A percentile compares a stretch with the other conserved stretches of the same genome.
Conservation (phyloP, 1,140 invertebrate species). For the Asobara japonica region DNA sequence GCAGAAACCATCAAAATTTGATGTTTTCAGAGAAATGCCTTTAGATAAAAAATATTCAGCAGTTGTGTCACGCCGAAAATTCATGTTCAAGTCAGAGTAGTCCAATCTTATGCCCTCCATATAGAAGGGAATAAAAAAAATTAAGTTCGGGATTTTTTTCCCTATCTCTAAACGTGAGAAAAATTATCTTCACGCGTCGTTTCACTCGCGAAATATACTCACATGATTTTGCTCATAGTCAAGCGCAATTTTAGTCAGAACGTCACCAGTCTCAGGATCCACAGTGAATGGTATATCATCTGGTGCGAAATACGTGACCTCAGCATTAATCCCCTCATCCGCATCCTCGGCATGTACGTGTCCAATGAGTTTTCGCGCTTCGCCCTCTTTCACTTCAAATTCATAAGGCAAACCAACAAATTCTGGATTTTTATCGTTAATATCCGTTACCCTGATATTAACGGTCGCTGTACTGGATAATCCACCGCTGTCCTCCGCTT, state of each 20-base stretch:
- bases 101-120: too few species aligned
- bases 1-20: too few species aligned
- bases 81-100: too few species aligned
- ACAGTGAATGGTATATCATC: slow-evolving; percentile 81
- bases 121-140: too few species aligned
- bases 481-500: slow-evolving; percentile 86
- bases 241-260: slow-evolving; percentile 78
- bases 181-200: too few species aligned
- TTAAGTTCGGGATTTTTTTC: too few species aligned
- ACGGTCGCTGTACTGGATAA: slow-evolving; percentile 83
- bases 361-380: slow-evolving; percentile 75
- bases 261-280: slow-evolving; percentile 81
- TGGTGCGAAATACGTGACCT: slow-evolving; percentile 77
- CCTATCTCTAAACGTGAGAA: too few species aligned
- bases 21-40: too few species aligned
- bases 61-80: too few species aligned
- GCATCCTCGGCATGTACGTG: slow-evolving; percentile 84
- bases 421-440: slow-evolving; percentile 89
- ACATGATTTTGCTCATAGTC: slow-evolving; percentile 87
- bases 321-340: slow-evolving; percentile 77
- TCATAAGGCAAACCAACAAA: slow-evolving; percentile 82
- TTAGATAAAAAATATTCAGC: too few species aligned
- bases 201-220: slow-evolving; percentile 49
- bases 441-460: slow-evolving; percentile 88
- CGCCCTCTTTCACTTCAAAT: slow-evolving; percentile 85